Conservation (phyloP, 2,888 invertebrate species). For the Hofmannophila pseudospretella region DNA sequence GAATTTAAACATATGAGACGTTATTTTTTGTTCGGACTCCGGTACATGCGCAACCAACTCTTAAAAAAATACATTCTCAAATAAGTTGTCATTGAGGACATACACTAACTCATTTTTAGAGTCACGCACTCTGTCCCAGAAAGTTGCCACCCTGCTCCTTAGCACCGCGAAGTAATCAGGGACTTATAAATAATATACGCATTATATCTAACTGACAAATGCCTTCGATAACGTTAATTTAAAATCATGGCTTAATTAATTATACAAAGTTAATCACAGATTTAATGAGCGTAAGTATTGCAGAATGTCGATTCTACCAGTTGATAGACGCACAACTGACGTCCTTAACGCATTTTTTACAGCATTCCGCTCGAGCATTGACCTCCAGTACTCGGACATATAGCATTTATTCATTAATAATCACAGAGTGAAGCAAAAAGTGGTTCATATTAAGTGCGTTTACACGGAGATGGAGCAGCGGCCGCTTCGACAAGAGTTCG, state of each 20-base stretch:
- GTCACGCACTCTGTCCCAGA: no score
- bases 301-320: constrained; percentile 40
- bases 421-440: constrained; percentile 61
- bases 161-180: no score
- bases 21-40: no score
- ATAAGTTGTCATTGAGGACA: no score
- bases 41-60: no score
- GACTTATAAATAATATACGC: no score
- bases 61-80: no score
- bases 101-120: no score
- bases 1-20: no score
- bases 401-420: constrained; percentile 68
- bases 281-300: constrained; percentile 46
- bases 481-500: constrained; percentile 21
- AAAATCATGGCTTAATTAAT: constrained; percentile 36
- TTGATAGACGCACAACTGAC: constrained; percentile 53
- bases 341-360: constrained; percentile 71
- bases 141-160: no score
- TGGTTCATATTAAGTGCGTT: constrained; percentile 59
- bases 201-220: no score
- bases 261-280: constrained; percentile 51
- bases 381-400: constrained; percentile 63
- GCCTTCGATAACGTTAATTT: constrained; percentile 12
- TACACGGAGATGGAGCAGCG: constrained; percentile 30
- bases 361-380: constrained; percentile 65